Evolutionary conservation across 2,888 invertebrate genomes (phyloP).

Genomic region (Electrophaes corylata): DNA sequence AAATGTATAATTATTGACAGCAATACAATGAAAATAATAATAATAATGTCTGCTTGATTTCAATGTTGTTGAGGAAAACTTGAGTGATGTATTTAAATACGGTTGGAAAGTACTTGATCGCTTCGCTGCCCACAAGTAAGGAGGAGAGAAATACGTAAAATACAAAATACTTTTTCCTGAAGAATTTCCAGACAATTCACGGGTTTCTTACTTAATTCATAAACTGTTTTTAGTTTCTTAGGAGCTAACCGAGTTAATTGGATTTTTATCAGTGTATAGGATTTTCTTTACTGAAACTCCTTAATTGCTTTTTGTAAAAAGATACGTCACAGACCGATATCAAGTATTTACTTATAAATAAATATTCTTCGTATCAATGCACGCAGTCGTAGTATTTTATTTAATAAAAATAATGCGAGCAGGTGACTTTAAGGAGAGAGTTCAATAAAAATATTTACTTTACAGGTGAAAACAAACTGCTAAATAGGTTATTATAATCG

Average conservation of each 20-base stretch:
- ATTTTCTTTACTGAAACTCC: conserved; percentile 29
- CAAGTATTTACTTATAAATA: background rate
- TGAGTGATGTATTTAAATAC: background rate
- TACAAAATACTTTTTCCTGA: conserved; percentile 11
- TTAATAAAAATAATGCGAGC: conserved; percentile 17
- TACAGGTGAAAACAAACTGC: conserved; percentile 33
- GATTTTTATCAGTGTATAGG: conserved; percentile 30
- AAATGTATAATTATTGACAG: too few species aligned
- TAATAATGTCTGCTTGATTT: too few species aligned
- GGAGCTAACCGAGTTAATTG: conserved; percentile 27
- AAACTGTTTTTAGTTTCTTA: conserved; percentile 26
- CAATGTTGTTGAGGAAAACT: background rate
- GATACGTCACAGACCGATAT: conserved; percentile 17
- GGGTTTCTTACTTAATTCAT: conserved; percentile 17
- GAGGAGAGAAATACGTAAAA: conserved; percentile 5
- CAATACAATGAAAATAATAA: conserved; percentile 1
- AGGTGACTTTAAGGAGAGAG: conserved; percentile 27
- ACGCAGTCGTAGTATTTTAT: conserved; percentile 19
- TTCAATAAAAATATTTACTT: conserved; percentile 27
- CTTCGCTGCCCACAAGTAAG: conserved; percentile 51
- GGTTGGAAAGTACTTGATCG: conserved; percentile 48
- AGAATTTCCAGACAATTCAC: conserved; percentile 9
- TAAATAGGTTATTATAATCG: conserved; percentile 21
- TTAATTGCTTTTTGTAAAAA: conserved; percentile 32
- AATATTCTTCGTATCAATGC: background rate